Conservation (phyloP, 2,888 invertebrate genomes). For the Brachynemurus nebulosus region DNA sequence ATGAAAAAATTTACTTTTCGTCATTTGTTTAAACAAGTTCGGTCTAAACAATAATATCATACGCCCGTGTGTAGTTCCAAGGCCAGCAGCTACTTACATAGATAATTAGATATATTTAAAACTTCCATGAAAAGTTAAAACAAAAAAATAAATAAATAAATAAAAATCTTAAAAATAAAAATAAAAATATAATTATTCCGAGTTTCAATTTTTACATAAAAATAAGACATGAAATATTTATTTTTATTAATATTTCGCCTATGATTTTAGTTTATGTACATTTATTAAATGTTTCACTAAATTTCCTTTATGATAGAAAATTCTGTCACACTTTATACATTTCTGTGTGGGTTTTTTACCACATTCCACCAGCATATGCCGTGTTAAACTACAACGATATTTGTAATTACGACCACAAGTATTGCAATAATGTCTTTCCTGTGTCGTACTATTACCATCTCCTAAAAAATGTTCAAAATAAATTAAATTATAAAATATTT, state of each 20-base stretch:
- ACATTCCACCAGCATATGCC: conserved; percentile 39
- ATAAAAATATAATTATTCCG: not conserved
- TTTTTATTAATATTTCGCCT: not conserved
- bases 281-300: conserved; percentile 8
- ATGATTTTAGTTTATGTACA: not conserved
- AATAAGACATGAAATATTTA: not conserved
- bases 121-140: not conserved
- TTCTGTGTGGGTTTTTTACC: conserved; percentile 37
- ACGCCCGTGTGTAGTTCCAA: too few relatives aligned
- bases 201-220: not conserved
- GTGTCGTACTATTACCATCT: too few relatives aligned
- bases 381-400: conserved; percentile 36
- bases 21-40: too few relatives aligned
- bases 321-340: conserved; percentile 32
- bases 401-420: conserved; percentile 37
- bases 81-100: too few relatives aligned
- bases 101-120: too few relatives aligned
- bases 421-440: too few relatives aligned
- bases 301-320: conserved; percentile 9
- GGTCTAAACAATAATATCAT: too few relatives aligned
- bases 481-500: too few relatives aligned
- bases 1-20: too few relatives aligned
- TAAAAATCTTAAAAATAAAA: not conserved
- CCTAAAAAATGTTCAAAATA: too few relatives aligned
- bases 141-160: not conserved